Percentiles rank a stretch among this genome's conserved stretches.
These are phyloP conservation scores for Ariopsis seemanni DNA, from an alignment of 2,113 vertebrate genomes.

Conservation along the genomic window DNA sequence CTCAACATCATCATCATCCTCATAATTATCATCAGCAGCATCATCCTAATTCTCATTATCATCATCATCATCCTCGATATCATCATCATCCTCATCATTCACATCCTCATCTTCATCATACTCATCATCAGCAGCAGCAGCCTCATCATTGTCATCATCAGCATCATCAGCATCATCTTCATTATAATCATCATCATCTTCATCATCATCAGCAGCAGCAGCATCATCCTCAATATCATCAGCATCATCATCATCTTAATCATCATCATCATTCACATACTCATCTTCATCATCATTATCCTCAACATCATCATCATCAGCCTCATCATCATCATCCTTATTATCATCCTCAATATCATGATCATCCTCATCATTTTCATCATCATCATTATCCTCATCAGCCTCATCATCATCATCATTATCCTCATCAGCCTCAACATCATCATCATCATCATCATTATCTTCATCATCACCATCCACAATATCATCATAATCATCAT, in stretches of 20 bases:
- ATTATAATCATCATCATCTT: not conserved
- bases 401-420: not conserved
- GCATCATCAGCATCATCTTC: not conserved
- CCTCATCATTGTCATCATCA: not conserved
- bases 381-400: not conserved
- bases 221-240: not conserved
- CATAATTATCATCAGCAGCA: too few species aligned
- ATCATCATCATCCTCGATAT: not conserved
- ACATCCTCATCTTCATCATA: not conserved
- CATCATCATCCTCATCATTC: too few species aligned
- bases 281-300: not conserved
- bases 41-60: not conserved
- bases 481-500: not conserved
- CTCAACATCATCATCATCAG: accelerated
- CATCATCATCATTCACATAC: too few species aligned
- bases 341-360: not conserved
- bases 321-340: not conserved
- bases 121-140: not conserved
- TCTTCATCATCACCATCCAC: not conserved
- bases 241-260: not conserved
- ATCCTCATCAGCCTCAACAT: too few species aligned
- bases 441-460: not conserved
- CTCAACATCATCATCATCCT: too few species aligned
- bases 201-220: not conserved
- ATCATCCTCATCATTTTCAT: not conserved